Evolutionary conservation across 2,888 invertebrate genomes (phyloP).

Genomic region (Tetragonula carbonaria): DNA sequence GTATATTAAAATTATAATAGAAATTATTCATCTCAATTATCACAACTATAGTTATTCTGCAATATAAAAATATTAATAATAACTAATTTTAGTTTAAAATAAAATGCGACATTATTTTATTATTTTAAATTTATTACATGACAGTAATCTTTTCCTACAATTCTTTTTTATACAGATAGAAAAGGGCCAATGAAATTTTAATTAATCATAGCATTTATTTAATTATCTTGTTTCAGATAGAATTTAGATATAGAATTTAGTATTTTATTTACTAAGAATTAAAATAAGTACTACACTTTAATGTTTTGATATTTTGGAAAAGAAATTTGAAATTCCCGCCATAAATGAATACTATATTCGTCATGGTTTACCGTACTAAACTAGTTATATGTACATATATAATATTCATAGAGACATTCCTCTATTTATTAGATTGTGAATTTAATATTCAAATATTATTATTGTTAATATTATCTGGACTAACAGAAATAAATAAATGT

Average conservation of each 20-base stretch:
- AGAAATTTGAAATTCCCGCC: background rate
- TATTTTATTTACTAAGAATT: background rate
- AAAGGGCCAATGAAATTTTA: too few relatives aligned
- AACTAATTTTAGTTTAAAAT: too few relatives aligned
- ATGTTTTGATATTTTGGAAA: background rate
- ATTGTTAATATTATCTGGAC: background rate
- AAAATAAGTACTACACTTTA: background rate
- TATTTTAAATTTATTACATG: too few relatives aligned
- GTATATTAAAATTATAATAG: too few relatives aligned
- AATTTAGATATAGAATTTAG: background rate
- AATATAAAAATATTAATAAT: too few relatives aligned
- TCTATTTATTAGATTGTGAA: conserved; percentile 20
- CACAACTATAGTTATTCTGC: too few relatives aligned
- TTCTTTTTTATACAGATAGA: too few relatives aligned
- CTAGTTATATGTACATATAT: background rate
- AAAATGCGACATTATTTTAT: too few relatives aligned
- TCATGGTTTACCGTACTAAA: background rate
- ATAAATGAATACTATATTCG: background rate
- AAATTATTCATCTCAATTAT: too few relatives aligned
- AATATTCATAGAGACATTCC: too few relatives aligned
- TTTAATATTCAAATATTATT: background rate
- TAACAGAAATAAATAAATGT: conserved; percentile 11
- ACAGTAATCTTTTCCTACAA: too few relatives aligned
- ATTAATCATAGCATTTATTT: too few relatives aligned
- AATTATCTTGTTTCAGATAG: background rate